Percentiles rank a stretch among this genome's conserved stretches.
These are phyloP conservation scores for Chaetodon trifascialis DNA, from an alignment of 2,113 vertebrate species.

Conservation along the genomic window DNA sequence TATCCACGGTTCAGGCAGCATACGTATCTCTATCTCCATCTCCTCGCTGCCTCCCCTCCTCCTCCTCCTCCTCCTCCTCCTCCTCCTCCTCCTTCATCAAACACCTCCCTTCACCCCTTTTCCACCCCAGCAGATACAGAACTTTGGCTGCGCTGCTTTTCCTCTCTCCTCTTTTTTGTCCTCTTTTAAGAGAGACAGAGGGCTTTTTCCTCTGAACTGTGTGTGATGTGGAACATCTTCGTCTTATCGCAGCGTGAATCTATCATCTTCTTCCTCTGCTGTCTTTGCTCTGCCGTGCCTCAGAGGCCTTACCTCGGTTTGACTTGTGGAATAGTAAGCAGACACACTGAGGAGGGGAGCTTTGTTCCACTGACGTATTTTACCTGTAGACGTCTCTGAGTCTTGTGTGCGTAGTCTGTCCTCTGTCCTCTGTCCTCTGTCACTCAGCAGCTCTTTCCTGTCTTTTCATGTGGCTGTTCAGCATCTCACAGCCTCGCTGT, in stretches of 20 bases:
- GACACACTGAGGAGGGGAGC: constrained; percentile 11
- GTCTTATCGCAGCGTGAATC: constrained; percentile 44
- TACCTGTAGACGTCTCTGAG: constrained; percentile 26
- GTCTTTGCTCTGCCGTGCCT: constrained; percentile 12
- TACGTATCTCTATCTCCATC: constrained; percentile 3
- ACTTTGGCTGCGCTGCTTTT: constrained; percentile 10
- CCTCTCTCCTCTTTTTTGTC: background rate
- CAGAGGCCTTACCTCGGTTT: constrained; percentile 53
- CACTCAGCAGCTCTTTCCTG: constrained; percentile 28
- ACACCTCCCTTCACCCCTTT: constrained; percentile 22
- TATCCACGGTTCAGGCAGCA: constrained; percentile 6
- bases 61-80: background rate
- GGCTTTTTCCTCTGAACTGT: constrained; percentile 27
- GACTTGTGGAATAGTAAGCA: constrained; percentile 30
- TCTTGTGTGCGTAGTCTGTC: constrained; percentile 2
- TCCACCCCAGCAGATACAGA: constrained; percentile 38
- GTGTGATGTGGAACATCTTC: constrained; percentile 34
- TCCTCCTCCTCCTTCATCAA: constrained; percentile 17
- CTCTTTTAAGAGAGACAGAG: background rate
- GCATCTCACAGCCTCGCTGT: background rate
- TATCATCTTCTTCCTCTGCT: constrained; percentile 27
- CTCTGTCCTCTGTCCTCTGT: constrained; percentile 13
- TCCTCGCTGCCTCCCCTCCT: background rate
- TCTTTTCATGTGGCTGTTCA: constrained; percentile 18
- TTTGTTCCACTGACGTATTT: constrained; percentile 43